phyloP scores from a whole-genome alignment of 1,140 invertebrate genomes.

The Hycleus cichorii region DNA sequence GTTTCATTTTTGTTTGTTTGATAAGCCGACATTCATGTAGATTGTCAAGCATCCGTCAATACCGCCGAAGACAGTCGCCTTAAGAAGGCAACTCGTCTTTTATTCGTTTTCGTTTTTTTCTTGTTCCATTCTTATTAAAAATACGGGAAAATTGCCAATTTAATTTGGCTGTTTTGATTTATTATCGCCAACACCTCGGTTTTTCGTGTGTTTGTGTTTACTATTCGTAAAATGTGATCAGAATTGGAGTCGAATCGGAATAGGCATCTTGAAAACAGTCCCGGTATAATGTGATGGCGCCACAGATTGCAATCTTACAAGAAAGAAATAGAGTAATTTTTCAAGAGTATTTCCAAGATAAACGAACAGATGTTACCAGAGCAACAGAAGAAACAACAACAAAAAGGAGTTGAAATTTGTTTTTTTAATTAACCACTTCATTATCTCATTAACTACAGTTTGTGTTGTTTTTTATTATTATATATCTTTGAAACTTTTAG shows the following conservation, averaged over 20 bases:
- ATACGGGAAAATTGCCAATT: no score
- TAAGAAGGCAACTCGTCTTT: no score
- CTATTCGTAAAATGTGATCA: no score
- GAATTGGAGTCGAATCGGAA: not conserved
- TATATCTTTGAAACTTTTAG: not conserved
- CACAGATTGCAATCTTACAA: slow-evolving; percentile 24
- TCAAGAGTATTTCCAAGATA: slow-evolving; percentile 22
- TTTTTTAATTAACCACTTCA: not conserved
- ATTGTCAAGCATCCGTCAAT: no score
- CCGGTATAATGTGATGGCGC: slow-evolving; percentile 23
- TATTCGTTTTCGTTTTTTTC: no score
- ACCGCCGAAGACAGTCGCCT: no score
- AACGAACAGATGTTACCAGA: slow-evolving; percentile 21
- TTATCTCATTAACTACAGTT: not conserved
- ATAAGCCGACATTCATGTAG: no score
- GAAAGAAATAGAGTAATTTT: slow-evolving; percentile 26
- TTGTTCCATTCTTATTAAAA: no score
- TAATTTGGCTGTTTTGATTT: no score
- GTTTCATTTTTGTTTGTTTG: no score
- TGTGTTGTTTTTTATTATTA: not conserved
- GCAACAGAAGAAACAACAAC: not conserved
- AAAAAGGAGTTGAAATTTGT: not conserved
- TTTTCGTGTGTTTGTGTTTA: no score
- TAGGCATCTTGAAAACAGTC: not conserved
- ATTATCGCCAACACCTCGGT: no score